phyloP scores from a whole-genome alignment of 2,113 vertebrate species.

The Myiopsitta monachus region DNA sequence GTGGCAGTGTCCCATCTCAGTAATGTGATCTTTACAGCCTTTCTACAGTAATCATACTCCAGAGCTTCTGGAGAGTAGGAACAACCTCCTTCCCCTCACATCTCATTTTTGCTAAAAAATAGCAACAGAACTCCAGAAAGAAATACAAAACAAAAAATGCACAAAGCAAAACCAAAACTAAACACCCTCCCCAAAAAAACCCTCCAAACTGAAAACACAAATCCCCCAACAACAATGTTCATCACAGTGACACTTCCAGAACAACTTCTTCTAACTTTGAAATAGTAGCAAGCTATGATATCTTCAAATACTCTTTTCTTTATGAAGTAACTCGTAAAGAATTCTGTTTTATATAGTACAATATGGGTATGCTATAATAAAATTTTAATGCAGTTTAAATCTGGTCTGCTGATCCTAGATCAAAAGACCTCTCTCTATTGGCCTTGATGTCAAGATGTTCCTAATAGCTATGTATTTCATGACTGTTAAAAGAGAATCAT shows the following conservation, averaged over 20 bases:
- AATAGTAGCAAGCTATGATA: not conserved
- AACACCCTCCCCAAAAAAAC: accelerated
- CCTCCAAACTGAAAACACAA: not conserved
- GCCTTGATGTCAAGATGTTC: not conserved
- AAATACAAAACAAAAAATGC: not conserved
- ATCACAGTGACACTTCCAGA: not conserved
- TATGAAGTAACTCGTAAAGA: not conserved
- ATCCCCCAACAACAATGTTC: not conserved
- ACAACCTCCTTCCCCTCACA: not conserved
- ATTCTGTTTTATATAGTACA: constrained; percentile 29
- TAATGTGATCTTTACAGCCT: not conserved
- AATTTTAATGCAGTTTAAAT: constrained; percentile 28
- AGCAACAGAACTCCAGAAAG: not conserved
- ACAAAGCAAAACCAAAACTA: not conserved
- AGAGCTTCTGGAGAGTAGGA: not conserved
- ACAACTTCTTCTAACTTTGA: not conserved
- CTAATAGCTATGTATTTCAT: not conserved
- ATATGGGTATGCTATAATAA: not conserved
- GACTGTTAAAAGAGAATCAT: not conserved
- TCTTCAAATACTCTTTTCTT: not conserved
- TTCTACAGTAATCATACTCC: not conserved
- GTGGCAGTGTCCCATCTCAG: not conserved
- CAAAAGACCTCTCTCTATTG: not conserved
- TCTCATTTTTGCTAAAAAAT: not conserved
- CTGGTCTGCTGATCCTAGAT: not conserved